A percentile compares a stretch with the other conserved stretches of the same genome.
These are phyloP conservation scores for Ferrisia virgata DNA, from an alignment of 2,888 invertebrate species.

Conservation along the genomic window DNA sequence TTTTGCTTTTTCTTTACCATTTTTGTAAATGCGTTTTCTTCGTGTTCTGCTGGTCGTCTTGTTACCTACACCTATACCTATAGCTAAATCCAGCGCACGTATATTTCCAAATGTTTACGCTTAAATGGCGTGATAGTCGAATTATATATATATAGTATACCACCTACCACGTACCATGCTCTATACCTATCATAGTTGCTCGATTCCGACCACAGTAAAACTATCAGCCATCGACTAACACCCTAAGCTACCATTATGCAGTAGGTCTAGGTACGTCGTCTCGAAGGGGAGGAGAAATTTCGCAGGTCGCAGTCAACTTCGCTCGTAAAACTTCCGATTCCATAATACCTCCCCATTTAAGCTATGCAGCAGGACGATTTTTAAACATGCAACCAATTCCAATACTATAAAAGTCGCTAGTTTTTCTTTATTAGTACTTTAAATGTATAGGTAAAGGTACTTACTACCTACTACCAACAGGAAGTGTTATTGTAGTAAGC, in stretches of 20 bases:
- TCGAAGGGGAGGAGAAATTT: neutral
- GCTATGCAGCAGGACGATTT: neutral
- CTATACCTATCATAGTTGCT: no score
- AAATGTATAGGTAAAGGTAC: no score
- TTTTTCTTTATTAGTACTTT: neutral
- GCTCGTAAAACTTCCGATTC: neutral
- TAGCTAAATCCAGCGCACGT: no score
- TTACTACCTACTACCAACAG: neutral
- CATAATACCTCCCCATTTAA: neutral
- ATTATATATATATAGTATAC: neutral
- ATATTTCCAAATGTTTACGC: neutral
- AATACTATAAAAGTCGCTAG: no score
- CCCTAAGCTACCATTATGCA: no score
- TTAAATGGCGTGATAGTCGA: constrained; percentile 21
- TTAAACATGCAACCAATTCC: neutral
- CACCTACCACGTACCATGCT: no score
- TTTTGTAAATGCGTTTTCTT: neutral
- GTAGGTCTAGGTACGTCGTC: no score
- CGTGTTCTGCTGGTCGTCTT: no score
- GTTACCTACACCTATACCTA: no score
- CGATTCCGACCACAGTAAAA: neutral
- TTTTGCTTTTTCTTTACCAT: neutral
- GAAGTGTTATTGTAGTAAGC: neutral
- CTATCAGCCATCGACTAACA: neutral
- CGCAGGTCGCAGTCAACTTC: neutral